These are phyloP conservation scores for Buteo buteo DNA, from an alignment of 2,113 vertebrate genomes.

Conservation along the genomic window DNA sequence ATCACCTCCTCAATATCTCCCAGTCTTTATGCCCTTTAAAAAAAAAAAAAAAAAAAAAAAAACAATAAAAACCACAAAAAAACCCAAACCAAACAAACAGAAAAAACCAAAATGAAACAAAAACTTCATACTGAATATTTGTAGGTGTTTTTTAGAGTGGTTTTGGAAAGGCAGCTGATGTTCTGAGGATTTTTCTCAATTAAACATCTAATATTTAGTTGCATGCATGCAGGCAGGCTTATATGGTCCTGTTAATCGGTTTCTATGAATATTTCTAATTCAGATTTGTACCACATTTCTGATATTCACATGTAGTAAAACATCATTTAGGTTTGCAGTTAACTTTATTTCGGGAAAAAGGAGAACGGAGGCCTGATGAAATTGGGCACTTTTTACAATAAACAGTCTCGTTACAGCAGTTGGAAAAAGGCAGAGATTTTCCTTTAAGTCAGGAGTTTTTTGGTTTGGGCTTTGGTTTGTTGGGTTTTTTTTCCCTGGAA, in stretches of 20 bases:
- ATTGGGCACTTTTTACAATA: background rate
- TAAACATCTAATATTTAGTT: background rate
- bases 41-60: too few relatives aligned
- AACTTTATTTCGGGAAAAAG: background rate
- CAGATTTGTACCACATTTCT: background rate
- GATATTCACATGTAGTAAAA: background rate
- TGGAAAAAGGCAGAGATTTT: background rate
- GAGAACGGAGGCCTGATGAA: background rate
- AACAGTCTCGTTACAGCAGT: background rate
- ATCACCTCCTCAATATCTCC: background rate
- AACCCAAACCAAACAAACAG: too few relatives aligned
- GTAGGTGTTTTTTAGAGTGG: background rate
- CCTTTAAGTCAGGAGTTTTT: background rate
- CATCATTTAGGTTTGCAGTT: background rate
- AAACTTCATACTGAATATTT: background rate
- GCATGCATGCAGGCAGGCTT: background rate
- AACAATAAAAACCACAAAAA: too few relatives aligned
- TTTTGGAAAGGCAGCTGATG: background rate
- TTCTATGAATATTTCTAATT: background rate
- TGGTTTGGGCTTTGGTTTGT: background rate
- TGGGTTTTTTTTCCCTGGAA: accelerated
- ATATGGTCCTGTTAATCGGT: background rate
- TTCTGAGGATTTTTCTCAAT: background rate
- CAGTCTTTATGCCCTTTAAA: background rate
- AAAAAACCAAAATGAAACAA: background rate